Conservation (phyloP, 2,888 invertebrate genomes). For the Steinernema carpocapsae region DNA sequence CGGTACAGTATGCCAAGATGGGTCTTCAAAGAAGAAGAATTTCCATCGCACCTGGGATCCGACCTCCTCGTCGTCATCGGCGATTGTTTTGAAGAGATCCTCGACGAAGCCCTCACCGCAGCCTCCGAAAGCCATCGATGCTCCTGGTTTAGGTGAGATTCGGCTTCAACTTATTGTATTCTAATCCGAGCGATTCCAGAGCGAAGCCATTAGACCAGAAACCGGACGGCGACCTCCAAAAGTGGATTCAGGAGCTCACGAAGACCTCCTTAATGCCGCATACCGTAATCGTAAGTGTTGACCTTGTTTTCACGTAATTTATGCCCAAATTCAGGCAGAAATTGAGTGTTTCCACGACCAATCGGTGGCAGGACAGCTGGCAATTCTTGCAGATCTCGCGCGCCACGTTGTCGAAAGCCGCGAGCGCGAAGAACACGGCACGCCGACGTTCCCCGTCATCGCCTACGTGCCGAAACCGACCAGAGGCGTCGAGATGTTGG, state of each 20-base stretch:
- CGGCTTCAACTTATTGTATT: neutral
- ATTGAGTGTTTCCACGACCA: neutral
- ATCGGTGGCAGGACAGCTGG: neutral
- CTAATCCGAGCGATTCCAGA: neutral
- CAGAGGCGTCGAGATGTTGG: neutral
- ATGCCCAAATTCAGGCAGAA: neutral
- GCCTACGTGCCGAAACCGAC: conserved; percentile 6
- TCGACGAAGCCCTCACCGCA: conserved; percentile 6
- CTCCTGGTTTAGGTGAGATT: neutral
- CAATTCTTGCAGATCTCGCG: neutral
- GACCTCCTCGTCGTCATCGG: neutral
- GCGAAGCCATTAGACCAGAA: neutral
- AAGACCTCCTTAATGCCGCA: neutral
- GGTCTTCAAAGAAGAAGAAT: neutral
- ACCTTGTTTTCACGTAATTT: neutral
- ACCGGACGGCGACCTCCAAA: neutral
- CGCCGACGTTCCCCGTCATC: conserved; percentile 4
- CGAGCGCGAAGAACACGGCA: neutral
- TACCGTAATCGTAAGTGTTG: neutral
- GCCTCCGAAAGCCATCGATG: conserved; percentile 22
- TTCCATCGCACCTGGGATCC: neutral
- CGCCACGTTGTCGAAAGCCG: neutral
- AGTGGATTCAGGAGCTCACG: neutral
- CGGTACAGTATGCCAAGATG: neutral
- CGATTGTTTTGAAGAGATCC: neutral